Evolutionary conservation across 2,797 vertebrate species (phyloP).

Genomic region (Selene dorsalis): DNA sequence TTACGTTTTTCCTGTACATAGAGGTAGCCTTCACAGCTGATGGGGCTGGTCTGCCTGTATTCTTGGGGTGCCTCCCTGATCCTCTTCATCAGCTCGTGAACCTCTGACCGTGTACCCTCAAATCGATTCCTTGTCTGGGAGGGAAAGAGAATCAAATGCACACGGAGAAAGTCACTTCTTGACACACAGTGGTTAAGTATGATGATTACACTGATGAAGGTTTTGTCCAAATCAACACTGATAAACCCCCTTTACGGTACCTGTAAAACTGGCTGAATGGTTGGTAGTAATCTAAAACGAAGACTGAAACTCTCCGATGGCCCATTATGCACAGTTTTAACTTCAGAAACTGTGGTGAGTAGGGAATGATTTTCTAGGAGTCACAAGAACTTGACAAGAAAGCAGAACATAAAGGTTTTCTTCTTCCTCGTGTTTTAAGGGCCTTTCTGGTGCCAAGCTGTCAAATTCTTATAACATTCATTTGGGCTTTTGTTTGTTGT

Average conservation of each 20-base stretch:
- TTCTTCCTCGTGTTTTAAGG: not conserved
- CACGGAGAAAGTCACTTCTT: constrained; percentile 47
- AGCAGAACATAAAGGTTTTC: not conserved
- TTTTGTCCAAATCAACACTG: constrained; percentile 20
- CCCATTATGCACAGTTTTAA: not conserved
- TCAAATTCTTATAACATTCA: not conserved
- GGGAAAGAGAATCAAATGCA: constrained; percentile 29
- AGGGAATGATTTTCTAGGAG: not conserved
- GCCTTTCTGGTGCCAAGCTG: not conserved
- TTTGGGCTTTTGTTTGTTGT: not conserved
- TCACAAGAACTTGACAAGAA: not conserved
- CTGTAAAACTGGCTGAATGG: not conserved
- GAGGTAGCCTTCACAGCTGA: constrained; percentile 95
- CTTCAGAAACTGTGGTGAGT: not conserved
- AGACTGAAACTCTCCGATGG: constrained; percentile 9
- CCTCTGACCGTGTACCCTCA: constrained; percentile 94
- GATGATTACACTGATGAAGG: constrained; percentile 15
- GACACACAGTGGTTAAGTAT: constrained; percentile 1
- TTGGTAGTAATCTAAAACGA: not conserved
- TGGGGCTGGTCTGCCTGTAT: constrained; percentile 92
- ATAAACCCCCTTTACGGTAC: constrained; percentile 29
- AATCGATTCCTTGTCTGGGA: constrained; percentile 94
- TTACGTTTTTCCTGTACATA: constrained; percentile 98
- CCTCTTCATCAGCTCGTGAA: constrained; percentile 95
- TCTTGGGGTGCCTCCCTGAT: constrained; percentile 91